Evolutionary conservation across 1,140 invertebrate species (phyloP), one percentile per base, ranked within the genome.

Genomic region (Palaemon carinicauda): DNA sequence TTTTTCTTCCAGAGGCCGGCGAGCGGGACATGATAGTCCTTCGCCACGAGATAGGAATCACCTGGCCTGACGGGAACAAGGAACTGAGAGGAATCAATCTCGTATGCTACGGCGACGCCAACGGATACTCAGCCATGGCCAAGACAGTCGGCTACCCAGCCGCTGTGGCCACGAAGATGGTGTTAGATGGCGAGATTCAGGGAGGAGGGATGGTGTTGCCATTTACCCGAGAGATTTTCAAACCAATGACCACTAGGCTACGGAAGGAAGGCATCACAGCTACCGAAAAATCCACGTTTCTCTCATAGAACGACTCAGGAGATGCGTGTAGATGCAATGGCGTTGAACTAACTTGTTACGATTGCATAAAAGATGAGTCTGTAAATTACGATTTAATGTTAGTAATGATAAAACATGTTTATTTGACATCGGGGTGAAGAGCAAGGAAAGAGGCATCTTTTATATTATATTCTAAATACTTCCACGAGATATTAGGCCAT

Each of bases 151-250:
- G 98, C 5, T 96, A 98, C 90, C 98, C 98, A 0, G 95, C 97
- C 7, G 98, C 97, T 9, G 99, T 99, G 90, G 97, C 98, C 7
- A 95, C 97, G 0, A 98, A 98, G 92, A 99, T 99, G 98, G 88
- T 89, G 75, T 52, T 92, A 92, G 77, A 91, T 97, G 97, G 96
- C 90, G 98, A 99, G 92, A 99, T 99, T 90, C 98, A 99, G 92
- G 94, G 96, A 88, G 95, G 96, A 89, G 98, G 98, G n/a, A 95
- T 97, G 82, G 94, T 98, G 12, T 91, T 98, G 17, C 98, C 98
- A 1, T 96, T 99, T 87, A 94, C 95, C 0, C 94, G 95, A 0
- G 96, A 98, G 80, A 97, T 99, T 77, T 99, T 98, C 92, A 94
- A 95, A 82, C 96, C 98, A 0, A 95, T 99, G 90, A 92, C 99